Percentiles rank a stretch among this genome's conserved stretches.
These are phyloP conservation scores for Stegana nigrithorax DNA, from an alignment of 2,888 invertebrate species.

Conservation along the genomic window DNA sequence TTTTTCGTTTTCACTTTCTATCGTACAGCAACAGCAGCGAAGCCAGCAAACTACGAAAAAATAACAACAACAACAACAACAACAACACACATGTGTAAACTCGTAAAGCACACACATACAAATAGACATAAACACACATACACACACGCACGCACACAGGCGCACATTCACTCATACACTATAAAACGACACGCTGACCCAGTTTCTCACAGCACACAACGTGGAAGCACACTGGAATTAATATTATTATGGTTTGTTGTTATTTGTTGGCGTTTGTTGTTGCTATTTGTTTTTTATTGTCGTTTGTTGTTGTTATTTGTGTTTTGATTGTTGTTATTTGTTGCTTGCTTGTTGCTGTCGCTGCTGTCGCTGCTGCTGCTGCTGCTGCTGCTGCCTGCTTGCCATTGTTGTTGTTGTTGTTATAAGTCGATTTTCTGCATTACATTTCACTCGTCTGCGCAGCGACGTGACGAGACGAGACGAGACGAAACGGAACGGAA, in stretches of 20 bases:
- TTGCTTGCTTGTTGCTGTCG: slow-evolving; percentile 50
- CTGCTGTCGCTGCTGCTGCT: slow-evolving; percentile 41
- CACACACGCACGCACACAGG: slow-evolving; percentile 15
- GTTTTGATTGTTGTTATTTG: slow-evolving; percentile 43
- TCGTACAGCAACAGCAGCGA: slow-evolving; percentile 43
- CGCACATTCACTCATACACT: no score
- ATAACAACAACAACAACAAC: slow-evolving; percentile 21
- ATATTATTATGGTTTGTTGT: slow-evolving; percentile 55
- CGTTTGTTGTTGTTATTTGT: slow-evolving; percentile 10
- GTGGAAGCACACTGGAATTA: slow-evolving; percentile 57
- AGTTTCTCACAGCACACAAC: slow-evolving; percentile 56
- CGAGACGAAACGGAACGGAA: background rate
- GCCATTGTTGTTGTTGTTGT: no score
- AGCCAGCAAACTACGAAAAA: no score
- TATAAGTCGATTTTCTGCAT: slow-evolving; percentile 45
- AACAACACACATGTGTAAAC: slow-evolving; percentile 25
- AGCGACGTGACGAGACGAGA: background rate
- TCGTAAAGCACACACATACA: slow-evolving; percentile 28
- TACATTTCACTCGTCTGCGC: background rate
- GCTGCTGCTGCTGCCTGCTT: slow-evolving; percentile 31
- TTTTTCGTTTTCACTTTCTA: slow-evolving; percentile 60
- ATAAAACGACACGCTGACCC: slow-evolving; percentile 64
- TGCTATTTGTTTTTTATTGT: slow-evolving; percentile 34
- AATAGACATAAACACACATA: slow-evolving; percentile 28
- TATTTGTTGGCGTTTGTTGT: slow-evolving; percentile 28